Percentiles rank a stretch among this genome's conserved stretches.
Evolutionary conservation across 2,113 vertebrate species (phyloP).

Genomic region (Rhineura floridana): DNA sequence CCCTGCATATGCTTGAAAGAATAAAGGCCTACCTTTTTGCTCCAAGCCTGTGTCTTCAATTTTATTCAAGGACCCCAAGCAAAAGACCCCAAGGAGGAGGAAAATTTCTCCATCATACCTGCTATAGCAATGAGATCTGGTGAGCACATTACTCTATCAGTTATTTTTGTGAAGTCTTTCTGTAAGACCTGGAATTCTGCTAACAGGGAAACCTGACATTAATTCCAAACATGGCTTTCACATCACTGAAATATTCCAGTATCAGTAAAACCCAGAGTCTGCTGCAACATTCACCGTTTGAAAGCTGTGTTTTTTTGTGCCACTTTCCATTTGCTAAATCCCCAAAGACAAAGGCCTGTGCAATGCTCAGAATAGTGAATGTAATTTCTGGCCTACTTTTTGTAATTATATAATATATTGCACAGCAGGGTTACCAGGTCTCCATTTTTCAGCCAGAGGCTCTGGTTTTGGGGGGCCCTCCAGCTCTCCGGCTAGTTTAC

Average conservation of each 20-base stretch:
- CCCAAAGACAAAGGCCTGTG: conserved; percentile 45
- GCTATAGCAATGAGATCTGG: background rate
- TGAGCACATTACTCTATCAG: background rate
- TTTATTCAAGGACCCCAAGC: too few species aligned
- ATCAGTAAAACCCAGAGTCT: conserved; percentile 37
- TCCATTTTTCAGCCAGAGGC: too few species aligned
- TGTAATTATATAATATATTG: conserved; percentile 48
- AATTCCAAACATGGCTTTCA: conserved; percentile 39
- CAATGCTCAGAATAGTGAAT: conserved; percentile 18
- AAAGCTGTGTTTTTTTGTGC: conserved; percentile 40
- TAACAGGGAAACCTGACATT: background rate
- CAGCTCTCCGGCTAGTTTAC: too few species aligned
- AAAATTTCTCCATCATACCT: too few species aligned
- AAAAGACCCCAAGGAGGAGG: too few species aligned
- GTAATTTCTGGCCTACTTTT: conserved; percentile 46
- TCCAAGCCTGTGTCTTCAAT: too few species aligned
- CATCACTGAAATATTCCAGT: conserved; percentile 26
- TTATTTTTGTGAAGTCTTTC: conserved; percentile 34
- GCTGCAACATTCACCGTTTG: background rate
- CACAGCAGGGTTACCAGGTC: too few species aligned
- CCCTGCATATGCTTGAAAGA: too few species aligned
- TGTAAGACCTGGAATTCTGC: conserved; percentile 15
- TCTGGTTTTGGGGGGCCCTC: too few species aligned
- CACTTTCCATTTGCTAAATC: conserved; percentile 46
- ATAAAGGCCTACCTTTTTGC: too few species aligned